Conservation (phyloP, 1,140 invertebrate genomes). For the Drosophila santomea region DNA sequence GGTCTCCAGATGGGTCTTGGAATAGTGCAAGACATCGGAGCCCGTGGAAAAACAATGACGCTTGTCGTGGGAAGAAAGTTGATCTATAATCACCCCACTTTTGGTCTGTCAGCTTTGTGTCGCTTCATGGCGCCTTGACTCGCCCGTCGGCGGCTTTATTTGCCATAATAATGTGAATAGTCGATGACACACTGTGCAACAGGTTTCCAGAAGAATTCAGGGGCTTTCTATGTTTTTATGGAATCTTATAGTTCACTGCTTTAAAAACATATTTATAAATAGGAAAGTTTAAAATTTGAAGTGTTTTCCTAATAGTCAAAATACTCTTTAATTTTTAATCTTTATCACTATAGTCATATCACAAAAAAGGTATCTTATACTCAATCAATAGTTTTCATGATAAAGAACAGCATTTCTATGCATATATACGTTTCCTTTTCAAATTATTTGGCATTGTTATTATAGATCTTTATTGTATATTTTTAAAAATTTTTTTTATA, state of each 20-base stretch:
- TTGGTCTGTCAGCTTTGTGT: slow-evolving; percentile 51
- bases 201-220: slow-evolving; percentile 14
- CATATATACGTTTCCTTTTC: no score
- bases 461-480: neutral
- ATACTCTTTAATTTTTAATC: no score
- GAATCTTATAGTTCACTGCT: neutral
- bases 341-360: no score
- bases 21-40: slow-evolving; percentile 18
- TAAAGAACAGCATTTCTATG: neutral
- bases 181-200: slow-evolving; percentile 58
- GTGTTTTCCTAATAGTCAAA: no score
- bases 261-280: neutral
- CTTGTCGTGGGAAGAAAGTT: slow-evolving; percentile 79
- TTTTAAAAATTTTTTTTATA: no score
- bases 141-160: slow-evolving; percentile 53
- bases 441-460: no score
- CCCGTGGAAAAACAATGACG: slow-evolving; percentile 52
- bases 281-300: neutral
- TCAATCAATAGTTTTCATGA: neutral
- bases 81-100: slow-evolving; percentile 79
- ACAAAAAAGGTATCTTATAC: no score
- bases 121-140: slow-evolving; percentile 70
- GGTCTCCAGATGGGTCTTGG: slow-evolving; percentile 22
- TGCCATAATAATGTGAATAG: slow-evolving; percentile 75
- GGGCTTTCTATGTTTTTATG: no score